Base-by-base conservation (phyloP, 2,888 invertebrate genomes). In the Lysandra bellargus region DNA sequence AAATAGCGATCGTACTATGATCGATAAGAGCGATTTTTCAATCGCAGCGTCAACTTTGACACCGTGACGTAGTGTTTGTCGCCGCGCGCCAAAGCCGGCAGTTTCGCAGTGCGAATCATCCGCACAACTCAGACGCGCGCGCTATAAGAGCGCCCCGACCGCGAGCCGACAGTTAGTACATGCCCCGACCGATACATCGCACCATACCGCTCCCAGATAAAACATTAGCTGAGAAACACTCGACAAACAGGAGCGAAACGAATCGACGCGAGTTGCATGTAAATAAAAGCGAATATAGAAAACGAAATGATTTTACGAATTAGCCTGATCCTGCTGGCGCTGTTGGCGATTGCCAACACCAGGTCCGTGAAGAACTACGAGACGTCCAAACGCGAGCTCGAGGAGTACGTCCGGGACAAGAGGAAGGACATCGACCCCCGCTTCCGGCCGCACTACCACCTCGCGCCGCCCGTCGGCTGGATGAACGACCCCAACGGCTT, bases 401-500 rank as follows among this genome's bases (percentile, higher is more conserved):
- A 91, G 83, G 86, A 88, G 23, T 93, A 93, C 76, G 92, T 94
- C 61, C 83, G 86, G 77, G 84, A 85, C 7, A 91, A 90, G 81
- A 89, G 86, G 79, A 77, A 82, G 4, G 87, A 90, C 7, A 89
- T 94, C 7, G 91, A 92, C 79, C 88, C 86, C 1, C 86, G 92
- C 40, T 94, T 88, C 82, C 86, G 91, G 80, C 86, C 88, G 4
- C 89, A 89, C 2, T 94, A 93, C 81, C 94, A 95, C 82, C 87
- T 93, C 3, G 85, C 88, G 0, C 90, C 91, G 0, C 94, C 93
- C 0, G 92, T 93, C 0, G 95, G 95, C 17, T 95, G 95, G 95
- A 92, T 95, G 85, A 95, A 95, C 83, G 95, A 95, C 80, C 95
- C 95, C 0, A 95, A 95, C 81, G 95, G 95, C 7, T 93, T 95